Percentiles rank a stretch among this genome's conserved stretches.
These are phyloP conservation scores for Spea bombifrons DNA, from an alignment of 2,113 vertebrate genomes.

Conservation along the genomic window DNA sequence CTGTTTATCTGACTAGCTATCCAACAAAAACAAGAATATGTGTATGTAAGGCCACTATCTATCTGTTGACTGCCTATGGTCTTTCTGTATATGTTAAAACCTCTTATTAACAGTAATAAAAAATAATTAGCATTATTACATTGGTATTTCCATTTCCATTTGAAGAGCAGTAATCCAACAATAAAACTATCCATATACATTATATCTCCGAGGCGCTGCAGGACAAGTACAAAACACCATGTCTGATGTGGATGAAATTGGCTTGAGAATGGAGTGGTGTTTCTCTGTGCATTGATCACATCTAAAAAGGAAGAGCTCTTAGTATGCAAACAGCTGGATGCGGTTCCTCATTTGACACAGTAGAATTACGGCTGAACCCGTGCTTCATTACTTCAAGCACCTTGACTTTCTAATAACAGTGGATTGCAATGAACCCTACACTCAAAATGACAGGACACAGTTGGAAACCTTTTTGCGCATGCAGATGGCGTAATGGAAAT, in stretches of 20 bases:
- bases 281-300: constrained; percentile 1
- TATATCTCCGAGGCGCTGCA: constrained; percentile 1
- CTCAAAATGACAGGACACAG: constrained; percentile 40
- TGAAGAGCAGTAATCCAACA: not conserved
- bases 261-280: constrained; percentile 41
- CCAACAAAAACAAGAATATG: no score
- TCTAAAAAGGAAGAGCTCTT: constrained; percentile 15
- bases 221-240: not conserved
- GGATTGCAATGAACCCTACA: constrained; percentile 44
- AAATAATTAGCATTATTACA: not conserved
- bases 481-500: not conserved
- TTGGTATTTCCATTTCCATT: not conserved
- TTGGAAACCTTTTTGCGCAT: constrained; percentile 15
- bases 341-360: constrained; percentile 32
- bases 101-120: not conserved
- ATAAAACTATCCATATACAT: not conserved
- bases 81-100: no score
- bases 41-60: no score
- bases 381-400: constrained; percentile 14
- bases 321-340: constrained; percentile 37
- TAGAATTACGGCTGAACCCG: constrained; percentile 27
- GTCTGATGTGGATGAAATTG: constrained; percentile 35
- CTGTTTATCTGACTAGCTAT: no score
- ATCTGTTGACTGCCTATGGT: no score
- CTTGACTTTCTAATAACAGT: constrained; percentile 31